Evolutionary conservation across 1,140 invertebrate genomes (phyloP), one percentile per base, ranked within the genome.

Genomic region (Zaprionus gabonicus): DNA sequence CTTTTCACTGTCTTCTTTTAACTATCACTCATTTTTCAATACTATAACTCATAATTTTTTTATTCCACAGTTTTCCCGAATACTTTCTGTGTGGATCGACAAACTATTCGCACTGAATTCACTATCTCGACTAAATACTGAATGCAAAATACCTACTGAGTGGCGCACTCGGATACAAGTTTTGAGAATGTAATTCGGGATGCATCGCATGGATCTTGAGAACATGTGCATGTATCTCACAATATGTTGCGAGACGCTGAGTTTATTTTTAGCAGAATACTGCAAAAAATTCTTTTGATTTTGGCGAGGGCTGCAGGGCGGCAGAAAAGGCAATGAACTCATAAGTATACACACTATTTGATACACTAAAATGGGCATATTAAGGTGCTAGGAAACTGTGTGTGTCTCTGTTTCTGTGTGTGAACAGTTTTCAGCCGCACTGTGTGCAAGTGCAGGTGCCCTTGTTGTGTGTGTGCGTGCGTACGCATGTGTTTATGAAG

Each of bases 291-390:
- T 65, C 60, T 76, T 67, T 38, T 57, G 56, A 63, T 72, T 65
- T 82, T 20, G 76, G 67, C 66, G 67, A 58, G 62, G 46, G 59
- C 78, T 67, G 74, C 64, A 79, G 84, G 78, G 75, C 84, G 80
- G 64, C 76, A 73, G 57, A 66, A 71, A 88, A 88, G 84, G 79
- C 84, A 90, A 90, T 88, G 84, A 88, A 88, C 84, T 88, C 84
- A 73, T 63, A 73, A 74, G 57, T 68, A 66, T 75, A 78, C 69
- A 74, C 23, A 71, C 56, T 44, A 59, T 64, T 70, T 79, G 57
- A 15, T 70, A 73, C 76, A 79, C 71, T 74, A 56, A 67, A 79
- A 87, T 73, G 71, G 69, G 75, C 62, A 75, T 64, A 71, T 82
- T 78, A 69, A 73, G 60, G 49, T 53, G 23, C 49, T 25, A 53